A percentile compares a stretch with the other conserved stretches of the same genome.
Conservation (phyloP, 2,888 invertebrate species). For the Kryphioiulus occultus region DNA sequence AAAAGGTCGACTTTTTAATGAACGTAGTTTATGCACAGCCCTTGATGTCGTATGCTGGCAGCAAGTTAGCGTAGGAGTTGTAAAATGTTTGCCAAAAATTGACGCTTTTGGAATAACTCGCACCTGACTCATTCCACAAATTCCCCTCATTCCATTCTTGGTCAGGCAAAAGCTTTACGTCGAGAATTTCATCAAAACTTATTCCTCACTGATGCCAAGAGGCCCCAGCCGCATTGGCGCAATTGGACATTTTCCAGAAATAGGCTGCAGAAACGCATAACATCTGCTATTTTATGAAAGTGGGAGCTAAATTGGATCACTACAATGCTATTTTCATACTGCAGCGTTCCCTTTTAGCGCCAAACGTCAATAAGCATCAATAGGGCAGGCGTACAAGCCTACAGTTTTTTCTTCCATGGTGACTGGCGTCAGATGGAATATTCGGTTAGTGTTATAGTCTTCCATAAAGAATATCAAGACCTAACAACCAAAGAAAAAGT, state of each 20-base stretch:
- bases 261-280: slow-evolving; percentile 13
- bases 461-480: not conserved
- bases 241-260: slow-evolving; percentile 7
- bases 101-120: not conserved
- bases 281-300: slow-evolving; percentile 1
- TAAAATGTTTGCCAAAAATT: not conserved
- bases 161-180: not conserved
- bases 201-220: not conserved
- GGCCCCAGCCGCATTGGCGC: not conserved
- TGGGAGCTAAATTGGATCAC: not conserved
- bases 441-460: not conserved
- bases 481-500: not conserved
- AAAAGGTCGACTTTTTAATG: no score
- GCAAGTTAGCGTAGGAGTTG: not conserved
- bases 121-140: not conserved
- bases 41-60: not conserved
- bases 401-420: not conserved
- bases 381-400: not conserved
- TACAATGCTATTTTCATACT: slow-evolving; percentile 9
- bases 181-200: not conserved
- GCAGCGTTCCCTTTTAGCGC: slow-evolving; percentile 3
- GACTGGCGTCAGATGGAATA: not conserved
- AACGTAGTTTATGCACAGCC: no score
- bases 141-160: not conserved
- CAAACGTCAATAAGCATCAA: slow-evolving; percentile 17